Percentiles rank a stretch among this genome's conserved stretches.
Conservation (phyloP, 2,888 invertebrate species). For the Hyles lineata region DNA sequence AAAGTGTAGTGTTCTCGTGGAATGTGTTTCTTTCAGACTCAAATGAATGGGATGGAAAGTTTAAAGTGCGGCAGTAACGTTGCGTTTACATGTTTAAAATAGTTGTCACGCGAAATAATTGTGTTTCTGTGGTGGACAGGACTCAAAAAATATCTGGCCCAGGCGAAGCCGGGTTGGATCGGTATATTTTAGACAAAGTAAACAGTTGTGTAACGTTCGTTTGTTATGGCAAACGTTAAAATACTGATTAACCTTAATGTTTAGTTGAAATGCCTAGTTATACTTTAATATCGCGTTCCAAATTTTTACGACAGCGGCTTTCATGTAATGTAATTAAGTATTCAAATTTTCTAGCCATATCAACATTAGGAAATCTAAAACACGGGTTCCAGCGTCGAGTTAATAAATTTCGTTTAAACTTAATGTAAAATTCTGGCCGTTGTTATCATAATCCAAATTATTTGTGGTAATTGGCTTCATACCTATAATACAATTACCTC, state of each 20-base stretch:
- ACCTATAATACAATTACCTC: too few species aligned
- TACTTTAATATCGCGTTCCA: constrained; percentile 3
- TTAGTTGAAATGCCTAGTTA: not conserved
- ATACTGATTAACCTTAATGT: constrained; percentile 11
- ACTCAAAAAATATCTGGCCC: too few species aligned
- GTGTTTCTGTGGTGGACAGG: too few species aligned
- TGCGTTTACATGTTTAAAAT: too few species aligned
- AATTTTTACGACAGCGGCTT: constrained; percentile 20
- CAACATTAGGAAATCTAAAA: constrained; percentile 14
- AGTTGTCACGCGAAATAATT: too few species aligned
- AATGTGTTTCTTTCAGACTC: too few species aligned
- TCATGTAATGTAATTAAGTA: constrained; percentile 9
- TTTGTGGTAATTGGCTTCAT: too few species aligned
- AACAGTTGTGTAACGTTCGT: not conserved
- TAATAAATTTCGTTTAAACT: not conserved
- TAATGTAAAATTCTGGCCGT: not conserved
- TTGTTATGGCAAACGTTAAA: not conserved
- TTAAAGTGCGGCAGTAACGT: too few species aligned
- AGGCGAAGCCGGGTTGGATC: too few species aligned
- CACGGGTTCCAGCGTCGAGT: not conserved
- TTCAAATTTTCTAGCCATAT: constrained; percentile 17
- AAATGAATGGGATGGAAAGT: too few species aligned
- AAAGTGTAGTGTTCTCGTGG: too few species aligned
- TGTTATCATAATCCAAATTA: not conserved
- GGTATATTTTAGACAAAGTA: not conserved